A percentile compares a stretch with the other conserved stretches of the same genome.
These are phyloP conservation scores for Strongylocentrotus purpuratus DNA, from an alignment of 35 echinoderm and acorn worm genomes.

Conservation along the genomic window DNA sequence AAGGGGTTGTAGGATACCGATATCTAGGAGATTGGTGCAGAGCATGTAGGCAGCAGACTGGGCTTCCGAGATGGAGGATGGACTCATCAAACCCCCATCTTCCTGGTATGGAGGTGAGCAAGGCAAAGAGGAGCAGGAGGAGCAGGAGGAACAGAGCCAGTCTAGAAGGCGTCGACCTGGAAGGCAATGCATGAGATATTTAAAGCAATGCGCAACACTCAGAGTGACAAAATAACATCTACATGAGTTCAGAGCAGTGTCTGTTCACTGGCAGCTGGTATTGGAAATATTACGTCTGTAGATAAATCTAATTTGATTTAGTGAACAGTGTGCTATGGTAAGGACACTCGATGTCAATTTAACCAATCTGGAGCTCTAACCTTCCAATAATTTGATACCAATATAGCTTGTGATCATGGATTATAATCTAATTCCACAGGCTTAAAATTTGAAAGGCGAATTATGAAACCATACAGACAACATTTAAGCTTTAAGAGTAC, in stretches of 20 bases:
- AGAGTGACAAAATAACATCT: background rate
- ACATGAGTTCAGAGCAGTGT: too few species aligned
- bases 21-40: slow-evolving; percentile 62
- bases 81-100: slow-evolving; percentile 36
- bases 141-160: slow-evolving; percentile 56
- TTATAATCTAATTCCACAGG: background rate
- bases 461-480: background rate
- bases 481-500: background rate
- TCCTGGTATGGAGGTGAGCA: background rate
- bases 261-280: background rate
- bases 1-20: slow-evolving; percentile 62
- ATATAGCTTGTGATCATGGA: background rate
- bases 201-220: background rate
- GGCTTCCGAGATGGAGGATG: slow-evolving; percentile 36
- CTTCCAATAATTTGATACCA: background rate
- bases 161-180: slow-evolving; percentile 63
- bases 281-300: too few species aligned
- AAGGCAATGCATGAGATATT: background rate
- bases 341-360: background rate
- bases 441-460: background rate
- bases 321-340: background rate
- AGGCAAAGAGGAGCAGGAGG: background rate
- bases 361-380: background rate
- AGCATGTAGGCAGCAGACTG: slow-evolving; percentile 36
- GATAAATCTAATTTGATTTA: background rate